These are phyloP conservation scores for Parascotia fuliginaria DNA, from an alignment of 2,888 invertebrate genomes.

Conservation along the genomic window DNA sequence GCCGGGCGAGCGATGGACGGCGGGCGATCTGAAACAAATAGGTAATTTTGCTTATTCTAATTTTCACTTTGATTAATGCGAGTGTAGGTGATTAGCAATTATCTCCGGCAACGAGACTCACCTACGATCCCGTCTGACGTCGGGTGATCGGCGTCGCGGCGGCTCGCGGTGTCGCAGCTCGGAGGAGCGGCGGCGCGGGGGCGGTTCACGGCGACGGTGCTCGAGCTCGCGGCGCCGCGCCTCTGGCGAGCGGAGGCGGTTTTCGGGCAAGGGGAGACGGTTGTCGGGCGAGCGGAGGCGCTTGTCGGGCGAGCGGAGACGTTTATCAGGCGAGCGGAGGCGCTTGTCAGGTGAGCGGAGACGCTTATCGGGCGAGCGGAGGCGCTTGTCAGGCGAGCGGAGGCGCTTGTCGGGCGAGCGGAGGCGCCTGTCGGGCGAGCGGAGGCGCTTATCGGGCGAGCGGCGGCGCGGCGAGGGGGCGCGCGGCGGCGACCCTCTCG, in stretches of 20 bases:
- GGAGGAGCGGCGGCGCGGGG: slow-evolving; percentile 3
- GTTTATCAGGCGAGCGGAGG: slow-evolving; percentile 4
- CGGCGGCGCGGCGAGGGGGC: slow-evolving; percentile 10
- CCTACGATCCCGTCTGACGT: slow-evolving; percentile 40
- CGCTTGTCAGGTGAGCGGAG: slow-evolving; percentile 11
- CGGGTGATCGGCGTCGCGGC: slow-evolving; percentile 24
- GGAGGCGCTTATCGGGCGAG: slow-evolving; percentile 20
- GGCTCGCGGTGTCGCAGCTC: slow-evolving; percentile 17
- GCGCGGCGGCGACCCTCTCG: no score
- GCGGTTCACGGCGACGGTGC: neutral
- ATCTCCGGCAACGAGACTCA: slow-evolving; percentile 18
- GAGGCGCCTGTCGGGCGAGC: slow-evolving; percentile 10
- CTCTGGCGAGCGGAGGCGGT: slow-evolving; percentile 21
- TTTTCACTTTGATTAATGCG: no score
- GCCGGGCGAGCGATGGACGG: slow-evolving; percentile 7
- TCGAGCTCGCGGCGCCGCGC: slow-evolving; percentile 9
- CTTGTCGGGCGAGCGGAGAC: slow-evolving; percentile 6
- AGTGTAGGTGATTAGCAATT: no score
- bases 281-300: slow-evolving; percentile 2
- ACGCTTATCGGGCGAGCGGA: slow-evolving; percentile 4
- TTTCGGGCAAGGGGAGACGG: slow-evolving; percentile 13
- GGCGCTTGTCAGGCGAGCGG: slow-evolving; percentile 1
- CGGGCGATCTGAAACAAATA: neutral
- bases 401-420: slow-evolving; percentile 6
- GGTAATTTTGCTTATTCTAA: no score